Percentiles rank a stretch among this genome's conserved stretches.
These are phyloP conservation scores for Drosophila conformis DNA, from an alignment of 2,888 invertebrate species.

Conservation along the genomic window DNA sequence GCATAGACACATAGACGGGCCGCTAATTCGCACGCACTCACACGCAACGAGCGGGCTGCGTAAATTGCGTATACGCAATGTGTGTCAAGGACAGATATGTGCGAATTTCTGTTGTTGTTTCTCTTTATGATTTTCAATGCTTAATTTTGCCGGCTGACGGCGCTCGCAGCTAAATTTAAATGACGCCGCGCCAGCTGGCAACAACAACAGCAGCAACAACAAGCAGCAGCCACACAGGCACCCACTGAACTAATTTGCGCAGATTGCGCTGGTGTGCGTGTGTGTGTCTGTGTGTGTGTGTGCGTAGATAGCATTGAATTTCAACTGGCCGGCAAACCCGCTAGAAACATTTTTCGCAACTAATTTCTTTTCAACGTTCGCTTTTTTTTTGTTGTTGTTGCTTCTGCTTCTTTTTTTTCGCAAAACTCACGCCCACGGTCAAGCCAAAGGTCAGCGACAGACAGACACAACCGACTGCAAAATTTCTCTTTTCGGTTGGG, in stretches of 20 bases:
- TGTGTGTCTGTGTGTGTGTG: slow-evolving; percentile 36
- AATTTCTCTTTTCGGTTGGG: slow-evolving; percentile 52
- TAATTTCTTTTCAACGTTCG: slow-evolving; percentile 15
- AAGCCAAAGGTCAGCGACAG: slow-evolving; percentile 67
- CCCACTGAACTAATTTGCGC: slow-evolving; percentile 81
- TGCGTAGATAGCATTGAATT: slow-evolving; percentile 73
- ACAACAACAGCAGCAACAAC: slow-evolving; percentile 28
- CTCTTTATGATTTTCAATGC: slow-evolving; percentile 59
- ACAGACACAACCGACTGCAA: slow-evolving; percentile 33
- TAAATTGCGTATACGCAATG: slow-evolving; percentile 80
- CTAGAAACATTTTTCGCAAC: slow-evolving; percentile 67
- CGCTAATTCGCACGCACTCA: slow-evolving; percentile 60
- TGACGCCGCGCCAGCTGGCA: slow-evolving; percentile 54
- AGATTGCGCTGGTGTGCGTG: slow-evolving; percentile 37
- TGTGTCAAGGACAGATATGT: slow-evolving; percentile 84
- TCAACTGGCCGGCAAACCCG: slow-evolving; percentile 58
- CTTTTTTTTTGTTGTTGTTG: slow-evolving; percentile 13
- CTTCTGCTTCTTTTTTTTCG: slow-evolving; percentile 42
- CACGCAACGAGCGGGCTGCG: slow-evolving; percentile 62
- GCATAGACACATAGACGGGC: slow-evolving; percentile 1
- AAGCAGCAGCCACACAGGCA: slow-evolving; percentile 44
- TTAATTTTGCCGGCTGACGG: slow-evolving; percentile 54
- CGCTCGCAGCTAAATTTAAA: slow-evolving; percentile 67
- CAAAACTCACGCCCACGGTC: slow-evolving; percentile 73
- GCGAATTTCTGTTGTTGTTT: slow-evolving; percentile 74